Evolutionary conservation across 2,113 vertebrate genomes (phyloP).

Genomic region (Xiphophorus maculatus): DNA sequence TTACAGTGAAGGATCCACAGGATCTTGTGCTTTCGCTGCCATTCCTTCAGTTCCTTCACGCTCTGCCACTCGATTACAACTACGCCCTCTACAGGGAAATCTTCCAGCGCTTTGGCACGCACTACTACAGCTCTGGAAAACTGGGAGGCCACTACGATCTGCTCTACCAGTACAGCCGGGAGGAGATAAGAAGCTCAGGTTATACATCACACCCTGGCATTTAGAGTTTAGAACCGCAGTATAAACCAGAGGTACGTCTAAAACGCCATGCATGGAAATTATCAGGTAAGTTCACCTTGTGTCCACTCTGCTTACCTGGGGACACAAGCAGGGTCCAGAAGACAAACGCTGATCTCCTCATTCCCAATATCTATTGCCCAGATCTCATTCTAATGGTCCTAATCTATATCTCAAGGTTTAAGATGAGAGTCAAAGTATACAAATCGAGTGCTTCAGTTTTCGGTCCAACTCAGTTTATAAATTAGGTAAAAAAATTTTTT

Average conservation of each 20-base stretch:
- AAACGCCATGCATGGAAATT: background rate
- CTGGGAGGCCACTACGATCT: slow-evolving; percentile 91
- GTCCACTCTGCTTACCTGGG: too few species aligned
- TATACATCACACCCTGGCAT: background rate
- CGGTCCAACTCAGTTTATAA: too few species aligned
- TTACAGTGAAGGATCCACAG: slow-evolving; percentile 79
- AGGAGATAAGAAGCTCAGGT: slow-evolving; percentile 87
- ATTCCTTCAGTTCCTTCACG: slow-evolving; percentile 86
- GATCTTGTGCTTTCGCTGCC: slow-evolving; percentile 85
- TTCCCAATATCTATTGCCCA: too few species aligned
- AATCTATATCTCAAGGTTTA: too few species aligned
- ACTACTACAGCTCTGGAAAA: slow-evolving; percentile 88
- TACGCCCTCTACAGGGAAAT: slow-evolving; percentile 89
- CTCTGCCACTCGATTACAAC: slow-evolving; percentile 92
- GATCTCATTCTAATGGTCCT: too few species aligned
- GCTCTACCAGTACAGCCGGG: slow-evolving; percentile 88
- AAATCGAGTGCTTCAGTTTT: too few species aligned
- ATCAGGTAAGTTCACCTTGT: too few species aligned
- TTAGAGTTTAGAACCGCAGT: background rate
- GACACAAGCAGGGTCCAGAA: too few species aligned
- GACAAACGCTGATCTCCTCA: too few species aligned
- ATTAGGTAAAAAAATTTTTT: too few species aligned
- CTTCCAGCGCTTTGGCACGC: slow-evolving; percentile 92
- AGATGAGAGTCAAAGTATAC: too few species aligned
- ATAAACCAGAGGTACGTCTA: background rate